Evolutionary conservation across 2,113 vertebrate genomes (phyloP), one percentile per base, ranked within the genome.

Genomic region (Archocentrus centrarchus): DNA sequence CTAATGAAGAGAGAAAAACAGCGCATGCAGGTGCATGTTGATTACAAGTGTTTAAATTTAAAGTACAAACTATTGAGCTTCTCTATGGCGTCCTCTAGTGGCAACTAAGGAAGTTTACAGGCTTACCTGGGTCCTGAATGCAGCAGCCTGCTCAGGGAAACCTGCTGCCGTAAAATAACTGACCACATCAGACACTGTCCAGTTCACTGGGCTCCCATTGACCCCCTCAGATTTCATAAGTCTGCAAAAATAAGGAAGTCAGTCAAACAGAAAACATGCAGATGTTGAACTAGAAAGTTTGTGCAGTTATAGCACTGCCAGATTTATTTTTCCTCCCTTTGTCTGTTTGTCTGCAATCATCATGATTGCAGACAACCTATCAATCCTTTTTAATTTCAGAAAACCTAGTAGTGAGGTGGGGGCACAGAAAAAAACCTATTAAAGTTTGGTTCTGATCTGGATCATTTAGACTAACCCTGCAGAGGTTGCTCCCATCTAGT

Each of bases 131-230:
- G 96, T 96, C 86, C 95, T 96, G 91, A 98, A 98, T 57, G 97
- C 97, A 1, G 94, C 91, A 0, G 97, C 97, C 88, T 98, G 97
- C 84, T 98, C 97, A 0, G 96, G 96, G 81, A 97, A 98, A 75
- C 97, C 97, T 0, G 94, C 97, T 27, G 94, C 94, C 0, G 96
- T 97, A 91, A 98, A 97, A 89, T 98, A 98, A 81, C 95, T 95
- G 68, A 96, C 97, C 82, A 98, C 97, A 2, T 97, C 97, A 50
- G 96, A 95, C 68, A 97, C 97, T 0, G 96, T 97, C 97, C 97
- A 98, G 83, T 97, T 96, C 63, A 96, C 91, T 0, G 96, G 97
- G 77, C 95, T 97, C 11, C 89, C 83, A 11, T 92, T 75, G 0
- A 82, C 53, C 53, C 93, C 95, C 89, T 97, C 96, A 11, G 93